A percentile compares a stretch with the other conserved stretches of the same genome.
These are phyloP conservation scores for Popillia japonica DNA, from an alignment of 1,140 invertebrate genomes.

Conservation along the genomic window DNA sequence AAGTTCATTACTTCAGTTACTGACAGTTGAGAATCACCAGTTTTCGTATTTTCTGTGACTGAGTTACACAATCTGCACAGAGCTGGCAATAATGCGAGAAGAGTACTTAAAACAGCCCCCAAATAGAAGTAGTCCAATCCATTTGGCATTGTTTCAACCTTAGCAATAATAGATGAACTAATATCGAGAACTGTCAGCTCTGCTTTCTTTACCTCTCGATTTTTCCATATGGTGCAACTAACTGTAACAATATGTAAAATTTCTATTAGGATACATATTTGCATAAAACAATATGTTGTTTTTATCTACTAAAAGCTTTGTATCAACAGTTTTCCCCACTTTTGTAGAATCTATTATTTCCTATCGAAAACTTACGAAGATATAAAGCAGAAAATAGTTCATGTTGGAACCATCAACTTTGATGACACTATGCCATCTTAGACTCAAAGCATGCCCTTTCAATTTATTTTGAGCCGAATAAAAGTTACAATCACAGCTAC, in stretches of 20 bases:
- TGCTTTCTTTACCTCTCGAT: constrained; percentile 86
- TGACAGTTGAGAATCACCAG: constrained; percentile 43
- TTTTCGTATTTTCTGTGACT: constrained; percentile 29
- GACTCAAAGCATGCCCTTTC: too few relatives aligned
- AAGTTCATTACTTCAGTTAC: constrained; percentile 42
- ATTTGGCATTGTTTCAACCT: constrained; percentile 84
- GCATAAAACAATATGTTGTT: too few relatives aligned
- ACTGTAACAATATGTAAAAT: constrained; percentile 65
- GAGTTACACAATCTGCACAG: constrained; percentile 66
- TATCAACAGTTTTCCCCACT: too few relatives aligned
- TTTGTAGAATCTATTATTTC: too few relatives aligned
- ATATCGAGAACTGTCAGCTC: constrained; percentile 94
- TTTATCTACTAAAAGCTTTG: too few relatives aligned
- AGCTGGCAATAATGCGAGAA: constrained; percentile 66
- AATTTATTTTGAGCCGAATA: too few relatives aligned
- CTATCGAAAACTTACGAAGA: too few relatives aligned
- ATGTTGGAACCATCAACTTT: too few relatives aligned
- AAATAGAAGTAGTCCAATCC: constrained; percentile 84
- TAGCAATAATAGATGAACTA: constrained; percentile 89
- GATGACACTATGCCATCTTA: too few relatives aligned
- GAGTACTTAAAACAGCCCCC: constrained; percentile 67
- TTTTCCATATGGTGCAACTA: constrained; percentile 94
- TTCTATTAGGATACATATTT: too few relatives aligned
- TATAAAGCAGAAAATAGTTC: too few relatives aligned
- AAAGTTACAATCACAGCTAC: too few relatives aligned